Conservation (phyloP, 2,888 invertebrate genomes). For the Sycophila texana region DNA sequence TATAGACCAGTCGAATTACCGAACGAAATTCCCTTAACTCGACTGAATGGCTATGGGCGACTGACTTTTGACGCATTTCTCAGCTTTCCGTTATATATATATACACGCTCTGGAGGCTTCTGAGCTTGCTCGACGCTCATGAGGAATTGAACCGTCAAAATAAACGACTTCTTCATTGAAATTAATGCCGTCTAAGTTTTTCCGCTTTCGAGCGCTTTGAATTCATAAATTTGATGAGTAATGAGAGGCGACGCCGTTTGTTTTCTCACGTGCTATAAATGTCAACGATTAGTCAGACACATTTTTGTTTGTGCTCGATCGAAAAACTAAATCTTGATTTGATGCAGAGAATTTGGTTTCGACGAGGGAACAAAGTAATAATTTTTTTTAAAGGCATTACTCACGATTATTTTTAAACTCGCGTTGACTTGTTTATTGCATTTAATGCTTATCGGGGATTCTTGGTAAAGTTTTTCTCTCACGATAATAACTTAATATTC, state of each 20-base stretch:
- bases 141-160: conserved; percentile 15
- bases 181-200: conserved; percentile 27
- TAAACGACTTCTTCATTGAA: conserved; percentile 35
- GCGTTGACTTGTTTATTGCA: no score
- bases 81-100: conserved; percentile 26
- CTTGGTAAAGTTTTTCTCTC: no score
- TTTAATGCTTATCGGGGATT: no score
- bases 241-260: conserved; percentile 33
- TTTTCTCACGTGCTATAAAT: conserved; percentile 34
- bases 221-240: conserved; percentile 40
- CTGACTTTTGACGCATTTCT: neutral
- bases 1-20: conserved; percentile 16
- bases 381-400: neutral
- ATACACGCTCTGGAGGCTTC: neutral
- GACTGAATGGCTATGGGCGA: conserved; percentile 19
- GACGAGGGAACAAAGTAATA: no score
- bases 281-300: conserved; percentile 1
- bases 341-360: no score
- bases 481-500: no score
- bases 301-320: neutral
- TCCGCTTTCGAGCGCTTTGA: neutral
- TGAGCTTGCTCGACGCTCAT: neutral
- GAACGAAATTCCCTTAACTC: conserved; percentile 27
- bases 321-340: neutral
- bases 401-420: no score